phyloP scores from a whole-genome alignment of 2,888 invertebrate genomes.

The Frankliniella fusca region DNA sequence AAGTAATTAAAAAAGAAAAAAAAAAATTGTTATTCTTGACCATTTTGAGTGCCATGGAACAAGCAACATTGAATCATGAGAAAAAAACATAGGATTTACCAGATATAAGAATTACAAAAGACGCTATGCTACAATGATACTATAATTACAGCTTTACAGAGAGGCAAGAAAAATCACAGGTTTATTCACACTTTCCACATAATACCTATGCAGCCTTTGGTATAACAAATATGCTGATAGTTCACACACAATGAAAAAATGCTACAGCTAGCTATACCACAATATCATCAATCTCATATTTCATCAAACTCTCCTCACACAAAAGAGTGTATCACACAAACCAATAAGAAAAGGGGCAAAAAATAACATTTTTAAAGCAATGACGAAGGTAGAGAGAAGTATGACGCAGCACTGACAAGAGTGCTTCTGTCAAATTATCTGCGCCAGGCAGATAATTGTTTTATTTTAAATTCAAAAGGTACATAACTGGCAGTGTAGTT shows the following conservation, averaged over 20 bases:
- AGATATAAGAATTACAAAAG: background rate
- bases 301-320: background rate
- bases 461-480: background rate
- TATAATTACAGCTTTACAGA: conserved; percentile 12
- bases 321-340: conserved; percentile 13
- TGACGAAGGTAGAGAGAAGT: background rate
- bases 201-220: conserved; percentile 24
- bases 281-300: conserved; percentile 13
- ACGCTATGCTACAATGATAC: too few relatives aligned
- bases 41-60: too few relatives aligned
- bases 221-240: conserved; percentile 23
- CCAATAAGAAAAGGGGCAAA: background rate
- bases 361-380: background rate
- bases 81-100: too few relatives aligned
- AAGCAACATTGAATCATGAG: too few relatives aligned
- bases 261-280: background rate
- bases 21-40: too few relatives aligned
- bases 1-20: too few relatives aligned
- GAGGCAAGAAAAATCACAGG: conserved; percentile 24
- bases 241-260: background rate
- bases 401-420: background rate
- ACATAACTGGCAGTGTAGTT: conserved; percentile 6
- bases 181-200: conserved; percentile 15
- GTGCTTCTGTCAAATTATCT: background rate
- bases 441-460: conserved; percentile 9